Evolutionary conservation across 2,888 invertebrate genomes (phyloP), one percentile per base, ranked within the genome.

Genomic region (Blastobasis lacticolella): DNA sequence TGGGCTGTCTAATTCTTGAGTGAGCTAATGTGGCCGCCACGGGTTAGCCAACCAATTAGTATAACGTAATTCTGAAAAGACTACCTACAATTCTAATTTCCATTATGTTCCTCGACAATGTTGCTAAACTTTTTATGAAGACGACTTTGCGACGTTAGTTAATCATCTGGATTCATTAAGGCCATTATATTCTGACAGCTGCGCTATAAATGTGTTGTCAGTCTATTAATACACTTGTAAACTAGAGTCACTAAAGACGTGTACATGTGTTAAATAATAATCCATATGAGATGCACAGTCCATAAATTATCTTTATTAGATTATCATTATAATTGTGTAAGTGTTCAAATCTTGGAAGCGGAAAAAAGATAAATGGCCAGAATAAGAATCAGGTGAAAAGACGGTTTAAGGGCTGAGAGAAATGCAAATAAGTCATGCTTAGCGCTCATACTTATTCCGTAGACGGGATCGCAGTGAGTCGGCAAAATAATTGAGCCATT

Each of bases 401-500:
- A 41, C 46, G 51, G 52, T 54, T 49, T 57, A 51, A 55, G 54
- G 57, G 59, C 57, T 56, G 53, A 46, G 58, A 60, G 57, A 58
- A 63, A 64, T 58, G 61, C 54, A 52, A 68, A 70, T 71, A 65
- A 67, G 59, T 73, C 66, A 69, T 63, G 67, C 63, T 73, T 60
- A 67, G 51, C 55, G 58, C 55, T 53, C 57, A 56, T 57, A 52
- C 58, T 61, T 59, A 60, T 57, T 61, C 61, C 61, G 57, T 57
- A 60, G 63, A 61, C 67, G 70, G 71, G 73, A 72, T 70, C 67
- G 67, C 71, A 70, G 73, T 68, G 80, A 79, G 75, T 80, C 74
- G 64, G 76, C 73, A 63, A 78, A 84, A 85, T 87, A 87, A 88
- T 88, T 83, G 87, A 86, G 81, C 70, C 80, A 87, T 87, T 83